Base-by-base conservation (phyloP, 30 jellyfish, hydroid and myxozoan genomes). In the Hydra vulgaris region DNA sequence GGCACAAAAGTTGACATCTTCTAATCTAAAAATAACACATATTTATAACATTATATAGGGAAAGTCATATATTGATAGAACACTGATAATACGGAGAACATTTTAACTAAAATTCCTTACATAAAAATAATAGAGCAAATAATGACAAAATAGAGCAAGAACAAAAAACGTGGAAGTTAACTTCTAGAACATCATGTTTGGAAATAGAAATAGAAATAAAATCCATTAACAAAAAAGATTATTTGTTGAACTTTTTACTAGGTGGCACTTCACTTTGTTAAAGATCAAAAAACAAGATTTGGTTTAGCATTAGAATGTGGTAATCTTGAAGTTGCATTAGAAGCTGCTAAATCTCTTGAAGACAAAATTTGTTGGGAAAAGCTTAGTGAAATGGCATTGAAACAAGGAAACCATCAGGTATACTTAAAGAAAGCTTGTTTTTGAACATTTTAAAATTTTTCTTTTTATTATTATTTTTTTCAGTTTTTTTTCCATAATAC, bases 191-290 rank as follows among this genome's bases (percentile, higher is more conserved):
- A n/a, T n/a, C n/a, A n/a, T n/a, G n/a, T n/a, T n/a, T n/a, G n/a
- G n/a, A n/a, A n/a, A n/a, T n/a, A n/a, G n/a, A n/a, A n/a, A n/a
- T n/a, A n/a, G n/a, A n/a, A n/a, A n/a, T n/a, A n/a, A n/a, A n/a
- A 15, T 68, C 16, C 75, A 68, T 23, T 15, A 68, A 3, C 75
- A 15, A 68, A 3, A 4, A 68, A 3, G 12, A 4, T 68, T 20
- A 15, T 68, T n/a, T n/a, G 3, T 1, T 8, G 26, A 25, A 76
- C 0, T 23, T 22, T 71, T 15, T 40, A 19, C 21, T 76, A 89
- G 97, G 97, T 94, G 66, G 99, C 99, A 16, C 85, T 94, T 22
- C 99, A 94, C 80, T 94, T 87, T 85, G 96, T 94, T 0, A 94
- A 94, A 81, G 99, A 94, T 67, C 95, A 94, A 26, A 81, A 84